Evolutionary conservation across 2,113 vertebrate genomes (phyloP), one percentile per base, ranked within the genome.

Genomic region (Neofelis nebulosa): DNA sequence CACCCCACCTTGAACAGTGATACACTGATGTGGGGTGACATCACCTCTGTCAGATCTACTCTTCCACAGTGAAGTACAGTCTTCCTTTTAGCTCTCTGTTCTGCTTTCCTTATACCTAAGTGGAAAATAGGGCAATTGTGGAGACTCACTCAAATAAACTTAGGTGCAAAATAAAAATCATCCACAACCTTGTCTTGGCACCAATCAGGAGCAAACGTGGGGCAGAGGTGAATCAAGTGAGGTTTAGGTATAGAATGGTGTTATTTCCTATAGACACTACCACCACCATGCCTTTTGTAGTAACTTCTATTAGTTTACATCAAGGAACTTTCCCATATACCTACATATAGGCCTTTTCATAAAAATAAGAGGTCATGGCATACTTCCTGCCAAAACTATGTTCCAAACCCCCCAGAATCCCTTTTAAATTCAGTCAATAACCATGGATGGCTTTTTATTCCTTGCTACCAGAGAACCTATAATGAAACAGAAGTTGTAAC

Each of bases 61-160:
- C 50, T 65, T 86, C 45, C n/a, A 84, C 80, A 50, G 45, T 87
- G 36, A 74, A 29, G 29, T 6, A 27, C 66, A 91, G 9, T 73
- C 79, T 74, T 45, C n/a, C n/a, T 94, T 94, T 74, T 61, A 81
- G 69, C 65, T 66, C 71, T 92, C 71, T 84, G 68, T 90, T 97
- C 87, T 92, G 50, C 66, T 78, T 78, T 61, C 50, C 52, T 84
- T 71, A 48, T 66, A 76, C 7, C 4, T 52, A 38, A 74, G 61
- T 74, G 81, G 65, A 45, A 94, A 92, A 96, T 14, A 80, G 65
- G 55, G 57, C 52, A 65, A 12, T 63, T 19, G 23, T 74, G 38
- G 52, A 61, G 25, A n/a, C 23, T 92, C 33, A 57, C n/a, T 91
- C 31, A 48, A 52, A 79, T 84, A 55, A 93, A 93, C n/a, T 27